These are phyloP conservation scores for Paramacrobiotus metropolitanus DNA, from an alignment of 1,140 invertebrate species.

Conservation along the genomic window DNA sequence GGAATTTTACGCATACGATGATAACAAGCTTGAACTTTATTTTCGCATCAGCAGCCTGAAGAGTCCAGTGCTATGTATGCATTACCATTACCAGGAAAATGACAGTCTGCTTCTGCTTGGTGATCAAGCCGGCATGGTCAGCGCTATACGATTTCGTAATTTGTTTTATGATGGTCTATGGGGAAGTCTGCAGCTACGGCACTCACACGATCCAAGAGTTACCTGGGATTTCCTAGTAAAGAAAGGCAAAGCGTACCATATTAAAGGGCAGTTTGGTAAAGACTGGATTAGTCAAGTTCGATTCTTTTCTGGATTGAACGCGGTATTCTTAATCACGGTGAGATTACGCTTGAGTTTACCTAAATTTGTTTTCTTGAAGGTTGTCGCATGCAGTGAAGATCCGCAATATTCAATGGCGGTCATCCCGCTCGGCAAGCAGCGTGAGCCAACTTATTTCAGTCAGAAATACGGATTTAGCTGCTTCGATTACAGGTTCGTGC, in stretches of 20 bases:
- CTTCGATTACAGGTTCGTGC: background rate
- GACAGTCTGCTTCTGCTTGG: conserved; percentile 16
- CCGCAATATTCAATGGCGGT: background rate
- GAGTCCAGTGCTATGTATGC: conserved; percentile 14
- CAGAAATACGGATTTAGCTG: background rate
- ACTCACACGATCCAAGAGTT: background rate
- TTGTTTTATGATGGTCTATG: conserved; percentile 12
- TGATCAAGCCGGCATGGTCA: conserved; percentile 17
- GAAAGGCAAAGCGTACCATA: conserved; percentile 11
- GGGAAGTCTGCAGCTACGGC: conserved; percentile 12
- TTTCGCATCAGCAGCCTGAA: conserved; percentile 15
- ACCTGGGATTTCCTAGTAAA: background rate
- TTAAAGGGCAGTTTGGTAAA: conserved; percentile 14
- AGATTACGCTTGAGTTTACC: background rate
- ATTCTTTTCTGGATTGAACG: conserved; percentile 6
- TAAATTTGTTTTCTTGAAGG: background rate
- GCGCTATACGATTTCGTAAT: conserved; percentile 14
- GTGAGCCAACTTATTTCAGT: background rate
- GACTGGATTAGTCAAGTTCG: conserved; percentile 17
- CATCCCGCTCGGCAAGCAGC: background rate
- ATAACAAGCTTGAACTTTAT: conserved; percentile 13
- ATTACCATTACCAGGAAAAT: conserved; percentile 17
- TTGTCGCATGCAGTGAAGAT: background rate
- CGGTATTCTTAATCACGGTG: background rate
- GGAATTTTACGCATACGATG: conserved; percentile 15